Conservation (phyloP, 2,113 vertebrate species). For the Falcunculus frontatus region DNA sequence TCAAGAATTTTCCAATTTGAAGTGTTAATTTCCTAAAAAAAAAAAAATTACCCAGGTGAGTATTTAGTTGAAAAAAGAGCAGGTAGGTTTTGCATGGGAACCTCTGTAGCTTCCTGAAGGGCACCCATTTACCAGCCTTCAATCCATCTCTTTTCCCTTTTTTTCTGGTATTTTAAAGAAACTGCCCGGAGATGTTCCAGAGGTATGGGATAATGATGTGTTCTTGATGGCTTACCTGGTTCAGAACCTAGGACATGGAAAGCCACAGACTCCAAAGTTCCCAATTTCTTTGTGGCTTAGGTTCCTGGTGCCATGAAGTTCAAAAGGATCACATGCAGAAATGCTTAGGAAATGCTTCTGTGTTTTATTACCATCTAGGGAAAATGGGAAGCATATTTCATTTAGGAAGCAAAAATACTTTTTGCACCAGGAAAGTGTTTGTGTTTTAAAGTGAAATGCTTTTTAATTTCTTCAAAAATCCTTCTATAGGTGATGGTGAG, state of each 20-base stretch:
- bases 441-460: background rate
- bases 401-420: background rate
- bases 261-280: background rate
- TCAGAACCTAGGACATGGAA: background rate
- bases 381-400: background rate
- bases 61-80: background rate
- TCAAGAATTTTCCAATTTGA: slow-evolving; percentile 25
- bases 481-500: background rate
- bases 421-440: background rate
- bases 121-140: background rate
- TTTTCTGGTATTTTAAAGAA: background rate
- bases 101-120: background rate
- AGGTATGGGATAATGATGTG: background rate
- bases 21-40: background rate
- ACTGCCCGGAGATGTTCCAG: background rate
- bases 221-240: background rate
- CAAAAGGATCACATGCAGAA: background rate
- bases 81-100: background rate
- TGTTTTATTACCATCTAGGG: background rate
- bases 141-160: background rate
- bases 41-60: background rate
- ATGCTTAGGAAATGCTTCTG: background rate
- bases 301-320: background rate
- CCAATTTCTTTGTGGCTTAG: background rate
- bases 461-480: background rate